Evolutionary conservation across 2,113 vertebrate genomes (phyloP).

Genomic region (Engystomops pustulosus): DNA sequence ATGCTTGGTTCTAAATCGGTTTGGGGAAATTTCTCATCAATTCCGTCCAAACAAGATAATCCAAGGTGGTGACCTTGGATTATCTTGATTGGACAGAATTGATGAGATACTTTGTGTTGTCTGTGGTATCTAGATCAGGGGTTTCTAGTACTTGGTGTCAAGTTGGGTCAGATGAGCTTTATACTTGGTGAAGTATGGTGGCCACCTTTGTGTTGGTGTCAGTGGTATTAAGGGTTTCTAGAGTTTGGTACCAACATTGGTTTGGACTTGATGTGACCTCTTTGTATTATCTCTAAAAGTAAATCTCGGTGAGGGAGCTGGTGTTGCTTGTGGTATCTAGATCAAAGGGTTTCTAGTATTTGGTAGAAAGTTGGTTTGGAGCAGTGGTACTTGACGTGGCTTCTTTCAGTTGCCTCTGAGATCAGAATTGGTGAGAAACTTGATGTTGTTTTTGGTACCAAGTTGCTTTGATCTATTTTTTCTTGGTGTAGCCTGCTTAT

Average conservation of each 20-base stretch:
- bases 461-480: neutral
- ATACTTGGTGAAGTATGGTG: neutral
- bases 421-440: neutral
- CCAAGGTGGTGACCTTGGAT: too few relatives aligned
- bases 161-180: neutral
- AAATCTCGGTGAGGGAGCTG: neutral
- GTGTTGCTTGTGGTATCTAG: too few relatives aligned
- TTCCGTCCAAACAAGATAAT: too few relatives aligned
- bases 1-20: too few relatives aligned
- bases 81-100: too few relatives aligned
- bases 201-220: neutral
- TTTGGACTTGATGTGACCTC: neutral
- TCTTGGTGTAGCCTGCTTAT: neutral
- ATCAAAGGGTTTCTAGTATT: too few relatives aligned
- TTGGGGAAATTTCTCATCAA: too few relatives aligned
- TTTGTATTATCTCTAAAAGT: neutral
- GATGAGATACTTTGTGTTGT: neutral
- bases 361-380: too few relatives aligned
- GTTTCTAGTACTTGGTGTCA: neutral
- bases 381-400: too few relatives aligned
- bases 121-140: neutral
- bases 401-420: neutral
- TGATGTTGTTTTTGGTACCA: neutral
- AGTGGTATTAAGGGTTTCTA: neutral
- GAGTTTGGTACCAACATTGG: neutral